A percentile compares a stretch with the other conserved stretches of the same genome.
Conservation (phyloP, 23 tunicate genomes). For the Phallusia fumigata region DNA sequence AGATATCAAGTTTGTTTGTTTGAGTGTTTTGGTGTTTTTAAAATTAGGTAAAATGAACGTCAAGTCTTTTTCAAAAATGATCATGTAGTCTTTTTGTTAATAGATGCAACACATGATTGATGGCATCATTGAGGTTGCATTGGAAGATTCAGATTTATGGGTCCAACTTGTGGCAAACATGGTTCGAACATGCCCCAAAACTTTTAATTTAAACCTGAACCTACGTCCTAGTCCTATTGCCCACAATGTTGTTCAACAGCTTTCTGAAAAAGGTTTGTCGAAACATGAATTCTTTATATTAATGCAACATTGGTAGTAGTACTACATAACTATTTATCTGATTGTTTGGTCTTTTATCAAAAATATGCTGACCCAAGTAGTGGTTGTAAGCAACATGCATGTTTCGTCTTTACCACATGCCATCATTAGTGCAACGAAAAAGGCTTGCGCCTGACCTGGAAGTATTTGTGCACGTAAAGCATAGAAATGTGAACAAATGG, state of each 20-base stretch:
- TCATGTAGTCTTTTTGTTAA: background rate
- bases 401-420: no score
- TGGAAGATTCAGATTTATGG: conserved; percentile 85
- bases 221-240: conserved; percentile 66
- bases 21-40: no score
- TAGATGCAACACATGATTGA: conserved; percentile 93
- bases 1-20: no score
- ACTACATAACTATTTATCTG: background rate
- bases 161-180: conserved; percentile 78
- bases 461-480: no score
- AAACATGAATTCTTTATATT: background rate
- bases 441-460: no score
- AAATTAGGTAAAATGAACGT: background rate
- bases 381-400: no score
- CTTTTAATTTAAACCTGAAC: conserved; percentile 58
- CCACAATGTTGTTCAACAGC: conserved; percentile 69
- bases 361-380: background rate
- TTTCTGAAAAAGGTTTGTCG: conserved; percentile 66
- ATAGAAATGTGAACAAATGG: no score
- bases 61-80: background rate
- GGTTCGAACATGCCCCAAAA: conserved; percentile 75
- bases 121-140: conserved; percentile 76
- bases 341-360: background rate
- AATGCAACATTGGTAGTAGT: background rate
- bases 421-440: no score